Evolutionary conservation across 2,888 invertebrate species (phyloP).

Genomic region (Silvanus unidentatus): DNA sequence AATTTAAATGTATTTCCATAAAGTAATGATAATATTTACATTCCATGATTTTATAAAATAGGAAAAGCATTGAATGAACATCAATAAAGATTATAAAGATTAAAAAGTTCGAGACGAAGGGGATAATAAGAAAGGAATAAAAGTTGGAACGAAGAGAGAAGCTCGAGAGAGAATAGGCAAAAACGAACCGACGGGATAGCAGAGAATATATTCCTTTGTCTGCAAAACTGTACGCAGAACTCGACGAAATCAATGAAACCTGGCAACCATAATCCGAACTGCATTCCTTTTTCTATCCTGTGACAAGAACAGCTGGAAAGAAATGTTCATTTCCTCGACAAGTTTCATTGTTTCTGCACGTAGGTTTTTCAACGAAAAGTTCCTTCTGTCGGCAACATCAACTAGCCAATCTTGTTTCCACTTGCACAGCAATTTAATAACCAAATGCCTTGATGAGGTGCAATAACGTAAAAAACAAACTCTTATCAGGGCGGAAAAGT

Average conservation of each 20-base stretch:
- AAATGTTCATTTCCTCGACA: no score
- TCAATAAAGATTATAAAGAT: slow-evolving; percentile 6
- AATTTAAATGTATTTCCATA: no score
- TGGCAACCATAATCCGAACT: slow-evolving; percentile 8
- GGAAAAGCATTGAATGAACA: slow-evolving; percentile 3
- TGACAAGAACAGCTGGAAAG: slow-evolving; percentile 7
- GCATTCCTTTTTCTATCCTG: slow-evolving; percentile 7
- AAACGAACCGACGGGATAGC: slow-evolving; percentile 1
- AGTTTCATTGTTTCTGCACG: no score
- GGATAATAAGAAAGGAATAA: slow-evolving; percentile 11
- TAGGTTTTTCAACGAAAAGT: no score
- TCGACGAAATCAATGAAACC: slow-evolving; percentile 13
- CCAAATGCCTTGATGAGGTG: no score
- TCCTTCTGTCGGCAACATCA: no score
- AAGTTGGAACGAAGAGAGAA: slow-evolving; percentile 4
- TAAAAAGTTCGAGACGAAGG: slow-evolving; percentile 8
- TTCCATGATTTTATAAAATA: not conserved
- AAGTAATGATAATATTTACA: slow-evolving; percentile 1
- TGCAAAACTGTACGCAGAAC: slow-evolving; percentile 11
- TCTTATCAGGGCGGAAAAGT: no score
- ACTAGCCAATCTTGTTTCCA: no score
- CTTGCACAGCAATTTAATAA: no score
- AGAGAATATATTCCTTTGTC: slow-evolving; percentile 15
- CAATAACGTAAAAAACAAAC: no score
- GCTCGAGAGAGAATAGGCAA: not conserved